Evolutionary conservation across 2,888 invertebrate species (phyloP), one percentile per base, ranked within the genome.

Genomic region (Pandemis corylana): DNA sequence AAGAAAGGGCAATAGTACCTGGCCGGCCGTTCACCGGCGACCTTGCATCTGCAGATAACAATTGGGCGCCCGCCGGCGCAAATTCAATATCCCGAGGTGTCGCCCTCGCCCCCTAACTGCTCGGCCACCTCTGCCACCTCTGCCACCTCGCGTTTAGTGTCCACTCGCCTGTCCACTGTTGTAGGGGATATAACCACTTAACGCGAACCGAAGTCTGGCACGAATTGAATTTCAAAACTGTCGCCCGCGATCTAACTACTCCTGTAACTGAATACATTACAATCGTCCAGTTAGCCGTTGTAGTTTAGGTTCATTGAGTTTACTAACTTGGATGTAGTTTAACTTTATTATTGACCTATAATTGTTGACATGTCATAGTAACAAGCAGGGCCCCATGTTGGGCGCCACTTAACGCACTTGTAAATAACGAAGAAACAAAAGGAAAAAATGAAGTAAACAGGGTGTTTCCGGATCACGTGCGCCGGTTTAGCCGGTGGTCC

Each of bases 61-160:
- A 93, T 92, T 91, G 93, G 88, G 91, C 88, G 87, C 87, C 83
- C 85, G 85, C 87, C 89, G 87, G 89, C 88, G 86, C 93, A 92
- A 92, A 93, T 93, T 93, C 93, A 94, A 94, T 94, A 93, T 92
- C 90, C 90, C 88, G 91, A 92, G 92, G 93, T 93, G 92, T 90
- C 89, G 81, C 80, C 76, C 75, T 77, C 76, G 46, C 76, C 78
- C 78, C 78, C 79, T 59, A 59, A 59, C 59, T 59, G 59, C 59
- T 56, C 15, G 5, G n/a, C 51, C 51, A 51, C 51, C 76, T 77
- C 53, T 75, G 59, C 59, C 59, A 59, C 59, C 59, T 59, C 59
- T 77, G 42, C 75, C 74, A 86, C 89, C 90, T 89, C 85, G 88
- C 87, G 89, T 90, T 90, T 88, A 89, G 89, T 88, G 92, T 88